Evolutionary conservation across 2,797 vertebrate genomes (phyloP).

Genomic region (Eremophila alpestris): DNA sequence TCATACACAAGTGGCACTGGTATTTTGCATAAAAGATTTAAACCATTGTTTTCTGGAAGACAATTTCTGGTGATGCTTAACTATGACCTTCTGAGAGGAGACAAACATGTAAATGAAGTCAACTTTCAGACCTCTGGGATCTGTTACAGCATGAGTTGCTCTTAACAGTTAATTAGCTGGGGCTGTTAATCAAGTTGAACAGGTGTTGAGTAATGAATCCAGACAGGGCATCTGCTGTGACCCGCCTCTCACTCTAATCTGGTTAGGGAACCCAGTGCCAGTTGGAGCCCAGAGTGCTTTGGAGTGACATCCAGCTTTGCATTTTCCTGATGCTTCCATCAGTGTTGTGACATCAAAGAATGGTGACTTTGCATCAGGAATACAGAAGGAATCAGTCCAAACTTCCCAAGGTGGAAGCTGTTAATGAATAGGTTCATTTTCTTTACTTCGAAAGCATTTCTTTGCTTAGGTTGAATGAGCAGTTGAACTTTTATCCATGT

Average conservation of each 20-base stretch:
- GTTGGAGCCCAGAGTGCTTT: slow-evolving; percentile 24
- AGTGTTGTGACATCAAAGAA: slow-evolving; percentile 20
- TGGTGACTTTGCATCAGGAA: slow-evolving; percentile 40
- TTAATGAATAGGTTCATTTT: slow-evolving; percentile 27
- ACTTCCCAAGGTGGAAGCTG: neutral
- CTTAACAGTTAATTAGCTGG: slow-evolving; percentile 75
- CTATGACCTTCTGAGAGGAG: slow-evolving; percentile 73
- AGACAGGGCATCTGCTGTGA: slow-evolving; percentile 78
- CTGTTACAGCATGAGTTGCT: slow-evolving; percentile 68
- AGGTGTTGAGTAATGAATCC: slow-evolving; percentile 81
- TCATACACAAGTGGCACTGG: neutral
- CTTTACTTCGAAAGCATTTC: neutral
- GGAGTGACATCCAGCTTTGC: slow-evolving; percentile 17
- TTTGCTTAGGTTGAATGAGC: neutral
- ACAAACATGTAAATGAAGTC: slow-evolving; percentile 75
- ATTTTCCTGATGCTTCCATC: slow-evolving; percentile 43
- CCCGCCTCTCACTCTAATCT: slow-evolving; percentile 61
- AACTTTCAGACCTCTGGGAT: slow-evolving; percentile 72
- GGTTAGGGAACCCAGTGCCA: slow-evolving; percentile 56
- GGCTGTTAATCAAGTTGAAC: slow-evolving; percentile 77
- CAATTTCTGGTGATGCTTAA: slow-evolving; percentile 44
- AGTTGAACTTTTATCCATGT: neutral
- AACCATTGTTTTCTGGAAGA: neutral
- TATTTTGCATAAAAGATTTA: neutral
- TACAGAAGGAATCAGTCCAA: slow-evolving; percentile 10